A percentile compares a stretch with the other conserved stretches of the same genome.
phyloP scores from a whole-genome alignment of 2,888 invertebrate species.

The Drosophila lutescens region DNA sequence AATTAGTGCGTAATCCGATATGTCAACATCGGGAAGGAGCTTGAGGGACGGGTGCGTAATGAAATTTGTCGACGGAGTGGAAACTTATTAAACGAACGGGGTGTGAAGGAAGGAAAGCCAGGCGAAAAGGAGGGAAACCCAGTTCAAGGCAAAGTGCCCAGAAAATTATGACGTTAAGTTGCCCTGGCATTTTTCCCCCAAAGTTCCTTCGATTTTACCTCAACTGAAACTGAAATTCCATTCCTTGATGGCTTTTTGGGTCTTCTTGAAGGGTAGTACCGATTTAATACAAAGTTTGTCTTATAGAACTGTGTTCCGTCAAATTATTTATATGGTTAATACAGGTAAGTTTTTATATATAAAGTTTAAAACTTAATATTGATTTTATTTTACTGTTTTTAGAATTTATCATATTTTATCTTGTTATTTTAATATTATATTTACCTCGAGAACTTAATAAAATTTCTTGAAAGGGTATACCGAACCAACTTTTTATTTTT shows the following conservation, averaged over 20 bases:
- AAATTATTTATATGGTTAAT: no score
- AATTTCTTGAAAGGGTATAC: neutral
- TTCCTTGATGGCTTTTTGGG: neutral
- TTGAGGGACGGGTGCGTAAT: constrained; percentile 43
- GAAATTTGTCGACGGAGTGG: constrained; percentile 58
- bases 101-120: neutral
- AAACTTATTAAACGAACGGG: constrained; percentile 43
- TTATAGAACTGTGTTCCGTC: no score
- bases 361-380: no score
- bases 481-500: neutral
- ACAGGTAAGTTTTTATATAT: no score
- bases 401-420: no score
- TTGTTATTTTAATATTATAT: no score
- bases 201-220: constrained; percentile 3
- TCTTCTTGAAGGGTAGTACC: neutral
- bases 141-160: constrained; percentile 30
- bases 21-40: constrained; percentile 68
- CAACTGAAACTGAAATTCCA: constrained; percentile 13
- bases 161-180: constrained; percentile 72
- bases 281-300: neutral
- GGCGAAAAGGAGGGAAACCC: constrained; percentile 5
- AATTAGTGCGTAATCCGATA: constrained; percentile 84
- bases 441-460: no score
- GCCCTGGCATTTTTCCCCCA: constrained; percentile 5
- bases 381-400: no score